phyloP scores from a whole-genome alignment of 2,888 invertebrate species.

The Dryobotodes eremita region DNA sequence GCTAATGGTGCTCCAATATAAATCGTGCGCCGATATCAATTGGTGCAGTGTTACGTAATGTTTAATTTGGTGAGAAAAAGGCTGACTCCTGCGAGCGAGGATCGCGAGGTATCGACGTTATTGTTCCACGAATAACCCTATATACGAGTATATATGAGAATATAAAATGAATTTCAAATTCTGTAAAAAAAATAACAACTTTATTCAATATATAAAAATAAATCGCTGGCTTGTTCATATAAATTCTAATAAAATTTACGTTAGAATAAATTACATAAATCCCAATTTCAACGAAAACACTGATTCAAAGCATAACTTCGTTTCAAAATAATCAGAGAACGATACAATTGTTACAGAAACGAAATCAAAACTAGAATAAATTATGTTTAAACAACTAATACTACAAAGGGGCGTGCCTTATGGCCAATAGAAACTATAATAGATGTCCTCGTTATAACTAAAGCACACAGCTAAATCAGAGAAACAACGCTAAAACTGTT shows the following conservation, averaged over 20 bases:
- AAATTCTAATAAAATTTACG: neutral
- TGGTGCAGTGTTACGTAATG: constrained; percentile 30
- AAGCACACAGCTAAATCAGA: neutral
- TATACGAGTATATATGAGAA: neutral
- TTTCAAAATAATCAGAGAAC: neutral
- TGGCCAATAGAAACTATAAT: neutral
- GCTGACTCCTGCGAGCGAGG: neutral
- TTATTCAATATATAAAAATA: neutral
- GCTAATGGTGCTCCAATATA: constrained; percentile 42
- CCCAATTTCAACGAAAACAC: neutral
- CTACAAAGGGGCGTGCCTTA: neutral
- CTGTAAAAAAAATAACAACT: too few relatives aligned
- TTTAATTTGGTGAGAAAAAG: constrained; percentile 16
- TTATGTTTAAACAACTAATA: neutral
- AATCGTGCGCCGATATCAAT: constrained; percentile 44
- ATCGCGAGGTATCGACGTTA: neutral
- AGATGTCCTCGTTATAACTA: neutral
- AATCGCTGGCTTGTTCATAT: neutral
- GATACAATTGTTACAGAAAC: neutral
- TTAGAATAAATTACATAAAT: neutral
- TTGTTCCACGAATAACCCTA: neutral
- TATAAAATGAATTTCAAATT: neutral
- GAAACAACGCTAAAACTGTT: neutral
- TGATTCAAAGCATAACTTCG: neutral
- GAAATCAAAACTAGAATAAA: neutral